Evolutionary conservation across 2,888 invertebrate species (phyloP), one percentile per base, ranked within the genome.

Genomic region (Eristalis arbustorum): DNA sequence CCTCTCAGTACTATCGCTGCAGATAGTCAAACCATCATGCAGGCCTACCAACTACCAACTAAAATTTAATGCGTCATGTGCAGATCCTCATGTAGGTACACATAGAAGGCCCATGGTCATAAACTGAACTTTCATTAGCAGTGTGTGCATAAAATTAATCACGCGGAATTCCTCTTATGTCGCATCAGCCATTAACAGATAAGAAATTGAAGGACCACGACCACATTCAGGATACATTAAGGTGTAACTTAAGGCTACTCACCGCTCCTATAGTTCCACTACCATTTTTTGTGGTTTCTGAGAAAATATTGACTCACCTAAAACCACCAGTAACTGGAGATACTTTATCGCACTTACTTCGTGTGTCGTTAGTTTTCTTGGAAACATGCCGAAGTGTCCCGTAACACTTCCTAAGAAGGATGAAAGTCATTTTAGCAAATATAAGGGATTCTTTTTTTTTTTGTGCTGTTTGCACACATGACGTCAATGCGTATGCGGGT

Each of bases 371-470:
- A 14, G 11, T 0, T 14, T n/a, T 18, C 59, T 42, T 42, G 49
- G 18, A 2, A 8, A 67, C 66, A 67, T 22, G 22, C 59, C 66
- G 13, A 31, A 67, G 31, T 42, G 28, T 59, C 31, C 40, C 67
- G 28, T 75, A 42, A 61, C 75, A 75, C 67, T 67, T 75, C 42
- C 59, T 61, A 31, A 59, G 59, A 59, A 61, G 75, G 67, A 75
- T 75, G 59, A 67, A 75, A 67, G 75, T 67, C 67, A 61, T 67
- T 75, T 49, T 67, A 31, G 28, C 59, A 67, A 67, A 61, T 59
- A 31, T 67, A 75, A 75, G 64, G 23, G 57, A 37, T 57, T 40
- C 18, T 8, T 8, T 42, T 42, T 42, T 8, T 8, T 42, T 42
- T 42, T 42, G 5, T 42, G n/a, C 34, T 64, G 18, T 66, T n/a